These are phyloP conservation scores for Hassar affinis DNA, from an alignment of 2,113 vertebrate genomes.

Conservation along the genomic window DNA sequence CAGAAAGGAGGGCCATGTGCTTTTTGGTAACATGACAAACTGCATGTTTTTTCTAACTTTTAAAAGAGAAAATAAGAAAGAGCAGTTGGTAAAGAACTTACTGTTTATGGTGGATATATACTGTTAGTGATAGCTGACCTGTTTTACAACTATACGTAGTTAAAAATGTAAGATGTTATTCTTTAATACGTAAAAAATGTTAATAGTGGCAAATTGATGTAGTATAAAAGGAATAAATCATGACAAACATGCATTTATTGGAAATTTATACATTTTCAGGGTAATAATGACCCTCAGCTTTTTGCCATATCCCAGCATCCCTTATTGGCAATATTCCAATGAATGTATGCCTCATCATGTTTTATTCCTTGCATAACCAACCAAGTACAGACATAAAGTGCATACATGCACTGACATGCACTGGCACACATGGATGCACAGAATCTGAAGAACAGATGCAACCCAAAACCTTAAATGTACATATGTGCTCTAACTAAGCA, in stretches of 20 bases:
- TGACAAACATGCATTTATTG: background rate
- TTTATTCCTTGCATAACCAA: constrained; percentile 1
- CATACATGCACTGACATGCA: background rate
- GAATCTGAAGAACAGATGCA: constrained; percentile 1
- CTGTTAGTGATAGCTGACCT: background rate
- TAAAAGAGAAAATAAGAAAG: background rate
- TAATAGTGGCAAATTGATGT: background rate
- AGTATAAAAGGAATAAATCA: background rate
- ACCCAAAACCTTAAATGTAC: background rate
- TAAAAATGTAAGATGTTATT: background rate
- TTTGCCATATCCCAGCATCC: background rate
- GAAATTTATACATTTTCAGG: background rate
- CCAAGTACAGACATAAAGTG: background rate
- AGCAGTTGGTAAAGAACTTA: background rate
- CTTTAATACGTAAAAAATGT: background rate
- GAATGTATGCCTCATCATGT: background rate
- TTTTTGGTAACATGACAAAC: background rate
- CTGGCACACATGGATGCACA: background rate
- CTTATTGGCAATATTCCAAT: background rate
- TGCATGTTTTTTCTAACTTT: background rate
- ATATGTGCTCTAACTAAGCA: background rate
- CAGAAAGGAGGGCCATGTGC: background rate
- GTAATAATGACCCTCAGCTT: background rate
- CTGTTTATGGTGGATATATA: background rate
- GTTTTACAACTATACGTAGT: background rate